Conservation (phyloP, 2,888 invertebrate genomes). For the Lutraria lutraria region DNA sequence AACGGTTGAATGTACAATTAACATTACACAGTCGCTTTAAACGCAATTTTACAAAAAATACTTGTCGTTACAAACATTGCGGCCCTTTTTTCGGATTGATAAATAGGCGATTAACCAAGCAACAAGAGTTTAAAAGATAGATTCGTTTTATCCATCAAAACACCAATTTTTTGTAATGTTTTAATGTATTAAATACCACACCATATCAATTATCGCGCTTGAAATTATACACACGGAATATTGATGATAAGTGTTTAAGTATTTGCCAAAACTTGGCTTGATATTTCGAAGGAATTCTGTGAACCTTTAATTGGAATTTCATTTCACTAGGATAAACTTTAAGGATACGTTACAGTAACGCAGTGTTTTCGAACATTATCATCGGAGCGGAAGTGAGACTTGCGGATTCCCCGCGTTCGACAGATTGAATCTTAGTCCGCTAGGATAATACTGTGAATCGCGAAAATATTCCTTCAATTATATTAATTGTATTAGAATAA, state of each 20-base stretch:
- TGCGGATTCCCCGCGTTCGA: not conserved
- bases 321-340: not conserved
- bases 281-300: slow-evolving; percentile 9
- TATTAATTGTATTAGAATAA: not conserved
- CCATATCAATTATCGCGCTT: not conserved
- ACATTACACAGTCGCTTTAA: not conserved
- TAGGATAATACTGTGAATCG: not conserved
- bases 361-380: not conserved
- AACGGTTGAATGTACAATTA: not conserved
- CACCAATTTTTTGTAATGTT: not conserved
- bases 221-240: not conserved
- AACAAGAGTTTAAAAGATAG: not conserved
- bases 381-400: not conserved
- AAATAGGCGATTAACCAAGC: not conserved
- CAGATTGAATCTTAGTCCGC: not conserved
- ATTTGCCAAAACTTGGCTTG: slow-evolving; percentile 1
- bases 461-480: not conserved
- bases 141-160: slow-evolving; percentile 2
- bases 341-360: not conserved
- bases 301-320: not conserved
- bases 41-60: not conserved
- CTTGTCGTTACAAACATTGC: too few relatives aligned
- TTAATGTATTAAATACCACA: not conserved
- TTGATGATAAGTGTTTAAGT: not conserved
- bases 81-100: not conserved